Evolutionary conservation across 2,113 vertebrate species (phyloP).

Genomic region (Oceanodroma tethys): DNA sequence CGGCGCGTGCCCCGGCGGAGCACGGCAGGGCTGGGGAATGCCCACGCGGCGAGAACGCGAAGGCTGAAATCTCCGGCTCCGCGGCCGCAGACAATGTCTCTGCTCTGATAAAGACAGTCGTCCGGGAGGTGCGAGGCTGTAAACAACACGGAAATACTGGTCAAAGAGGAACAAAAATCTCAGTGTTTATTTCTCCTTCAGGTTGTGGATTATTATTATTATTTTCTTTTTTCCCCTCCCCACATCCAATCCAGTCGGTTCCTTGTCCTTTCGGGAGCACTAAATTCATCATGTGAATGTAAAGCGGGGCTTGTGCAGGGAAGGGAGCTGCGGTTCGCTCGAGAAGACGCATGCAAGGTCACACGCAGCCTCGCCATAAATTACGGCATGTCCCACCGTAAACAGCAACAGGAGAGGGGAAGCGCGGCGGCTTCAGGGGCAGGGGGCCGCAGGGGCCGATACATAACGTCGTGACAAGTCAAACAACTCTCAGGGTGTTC

Average conservation of each 20-base stretch:
- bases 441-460: constrained; percentile 5
- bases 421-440: neutral
- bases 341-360: constrained; percentile 56
- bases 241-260: neutral
- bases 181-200: neutral
- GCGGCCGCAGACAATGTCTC: neutral
- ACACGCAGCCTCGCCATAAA: constrained; percentile 52
- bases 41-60: rapidly evolving
- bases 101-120: neutral
- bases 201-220: neutral
- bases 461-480: constrained; percentile 42
- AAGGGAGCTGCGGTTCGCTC: neutral
- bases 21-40: neutral
- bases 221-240: neutral
- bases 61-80: neutral
- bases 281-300: constrained; percentile 43
- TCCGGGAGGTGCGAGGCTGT: neutral
- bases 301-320: constrained; percentile 27
- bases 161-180: constrained; percentile 22
- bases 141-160: neutral
- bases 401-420: constrained; percentile 48
- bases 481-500: constrained; percentile 52
- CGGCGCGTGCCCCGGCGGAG: rapidly evolving
- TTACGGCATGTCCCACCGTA: neutral
- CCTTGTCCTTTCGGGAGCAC: constrained; percentile 37